Evolutionary conservation across 1,140 invertebrate species (phyloP).

Genomic region (Tribolium castaneum): DNA sequence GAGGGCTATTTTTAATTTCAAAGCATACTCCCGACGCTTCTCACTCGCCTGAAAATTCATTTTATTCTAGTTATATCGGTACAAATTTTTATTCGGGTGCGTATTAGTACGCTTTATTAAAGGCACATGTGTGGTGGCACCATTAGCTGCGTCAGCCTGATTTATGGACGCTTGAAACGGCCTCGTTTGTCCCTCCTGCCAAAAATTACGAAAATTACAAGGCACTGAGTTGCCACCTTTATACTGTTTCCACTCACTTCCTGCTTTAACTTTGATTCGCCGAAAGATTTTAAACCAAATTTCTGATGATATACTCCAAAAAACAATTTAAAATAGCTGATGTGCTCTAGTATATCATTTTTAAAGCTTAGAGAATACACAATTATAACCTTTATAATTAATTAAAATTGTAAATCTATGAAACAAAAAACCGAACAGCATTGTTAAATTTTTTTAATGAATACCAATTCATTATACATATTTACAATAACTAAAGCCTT

Average conservation of each 20-base stretch:
- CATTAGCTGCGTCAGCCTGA: not conserved
- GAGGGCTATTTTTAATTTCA: constrained; percentile 21
- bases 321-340: no score
- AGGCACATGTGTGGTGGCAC: constrained; percentile 7
- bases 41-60: constrained; percentile 29
- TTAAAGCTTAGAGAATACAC: no score
- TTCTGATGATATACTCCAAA: no score
- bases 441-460: no score
- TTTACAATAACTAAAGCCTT: no score
- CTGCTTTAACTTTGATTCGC: not conserved
- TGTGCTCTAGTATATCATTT: no score
- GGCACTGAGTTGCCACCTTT: not conserved
- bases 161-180: not conserved
- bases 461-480: no score
- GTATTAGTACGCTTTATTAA: constrained; percentile 30
- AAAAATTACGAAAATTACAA: not conserved
- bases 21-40: constrained; percentile 17
- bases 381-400: no score
- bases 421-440: no score
- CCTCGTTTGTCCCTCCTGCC: not conserved
- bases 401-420: no score
- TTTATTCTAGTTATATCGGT: constrained; percentile 31
- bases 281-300: no score
- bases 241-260: not conserved
- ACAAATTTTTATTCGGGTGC: constrained; percentile 15